A percentile compares a stretch with the other conserved stretches of the same genome.
phyloP scores from a whole-genome alignment of 2,888 invertebrate species.

The Arctia plantaginis region DNA sequence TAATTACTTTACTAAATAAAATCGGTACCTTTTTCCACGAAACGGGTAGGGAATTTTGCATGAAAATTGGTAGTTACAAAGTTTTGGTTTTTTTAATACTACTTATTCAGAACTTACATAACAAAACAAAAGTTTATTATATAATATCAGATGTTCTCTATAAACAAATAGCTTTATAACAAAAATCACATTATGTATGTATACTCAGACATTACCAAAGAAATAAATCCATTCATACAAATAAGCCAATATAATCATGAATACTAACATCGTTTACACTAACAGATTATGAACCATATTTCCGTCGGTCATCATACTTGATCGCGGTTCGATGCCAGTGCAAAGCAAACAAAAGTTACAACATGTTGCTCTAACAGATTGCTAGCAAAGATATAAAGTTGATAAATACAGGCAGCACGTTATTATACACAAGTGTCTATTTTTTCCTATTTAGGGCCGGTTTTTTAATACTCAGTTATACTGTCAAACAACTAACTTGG shows the following conservation, averaged over 20 bases:
- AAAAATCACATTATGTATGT: background rate
- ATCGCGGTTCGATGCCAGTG: constrained; percentile 40
- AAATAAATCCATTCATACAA: constrained; percentile 12
- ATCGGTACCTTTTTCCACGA: background rate
- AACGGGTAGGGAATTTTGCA: background rate
- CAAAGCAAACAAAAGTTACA: constrained; percentile 53
- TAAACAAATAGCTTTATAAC: constrained; percentile 1
- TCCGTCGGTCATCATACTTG: constrained; percentile 51
- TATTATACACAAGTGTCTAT: too few species aligned
- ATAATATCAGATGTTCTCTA: too few species aligned
- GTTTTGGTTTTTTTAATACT: background rate
- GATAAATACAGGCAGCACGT: constrained; percentile 12
- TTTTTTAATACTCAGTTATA: too few species aligned
- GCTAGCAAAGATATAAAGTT: constrained; percentile 28
- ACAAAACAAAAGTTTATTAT: too few species aligned
- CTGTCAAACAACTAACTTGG: too few species aligned
- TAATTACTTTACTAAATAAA: background rate
- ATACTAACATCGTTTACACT: constrained; percentile 21
- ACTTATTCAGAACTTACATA: too few species aligned
- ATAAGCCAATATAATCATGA: constrained; percentile 25
- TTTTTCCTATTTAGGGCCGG: too few species aligned
- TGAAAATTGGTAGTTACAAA: background rate
- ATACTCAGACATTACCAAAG: background rate
- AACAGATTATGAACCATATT: constrained; percentile 51
- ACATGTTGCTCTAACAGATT: constrained; percentile 54